phyloP scores from a whole-genome alignment of 2,797 vertebrate species.

The Sebastes trivittatus region DNA sequence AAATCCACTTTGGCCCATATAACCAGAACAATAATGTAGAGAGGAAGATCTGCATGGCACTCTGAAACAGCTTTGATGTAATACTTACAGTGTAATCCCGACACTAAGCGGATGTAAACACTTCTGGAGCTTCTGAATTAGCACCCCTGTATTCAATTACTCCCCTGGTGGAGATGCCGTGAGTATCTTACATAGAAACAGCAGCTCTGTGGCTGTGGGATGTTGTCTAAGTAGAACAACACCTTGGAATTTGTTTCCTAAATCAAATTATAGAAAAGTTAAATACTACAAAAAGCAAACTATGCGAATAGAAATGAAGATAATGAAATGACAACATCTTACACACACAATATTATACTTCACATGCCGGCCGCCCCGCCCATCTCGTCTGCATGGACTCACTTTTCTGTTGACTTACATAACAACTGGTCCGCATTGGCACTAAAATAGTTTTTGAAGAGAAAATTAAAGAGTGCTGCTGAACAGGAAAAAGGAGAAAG shows the following conservation, averaged over 20 bases:
- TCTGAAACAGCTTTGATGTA: conserved; percentile 50
- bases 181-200: conserved; percentile 43
- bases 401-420: conserved; percentile 57
- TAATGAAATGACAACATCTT: not conserved
- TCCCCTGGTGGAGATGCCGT: conserved; percentile 41
- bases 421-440: conserved; percentile 61
- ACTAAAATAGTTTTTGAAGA: conserved; percentile 66
- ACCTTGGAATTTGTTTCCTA: conserved; percentile 24
- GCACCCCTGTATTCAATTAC: conserved; percentile 62
- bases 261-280: conserved; percentile 16
- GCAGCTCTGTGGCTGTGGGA: conserved; percentile 13
- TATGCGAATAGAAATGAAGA: not conserved
- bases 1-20: not conserved
- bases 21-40: not conserved
- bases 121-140: conserved; percentile 58
- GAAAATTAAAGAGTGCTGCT: conserved; percentile 75
- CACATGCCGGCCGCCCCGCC: not conserved
- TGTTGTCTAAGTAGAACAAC: conserved; percentile 19
- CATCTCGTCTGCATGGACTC: conserved; percentile 15
- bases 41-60: conserved; percentile 2
- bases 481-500: conserved; percentile 73
- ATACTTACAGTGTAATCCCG: conserved; percentile 49
- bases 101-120: conserved; percentile 61
- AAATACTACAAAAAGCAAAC: not conserved
- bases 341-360: not conserved